Evolutionary conservation across 2,888 invertebrate species (phyloP).

Genomic region (Hyposoter didymator): DNA sequence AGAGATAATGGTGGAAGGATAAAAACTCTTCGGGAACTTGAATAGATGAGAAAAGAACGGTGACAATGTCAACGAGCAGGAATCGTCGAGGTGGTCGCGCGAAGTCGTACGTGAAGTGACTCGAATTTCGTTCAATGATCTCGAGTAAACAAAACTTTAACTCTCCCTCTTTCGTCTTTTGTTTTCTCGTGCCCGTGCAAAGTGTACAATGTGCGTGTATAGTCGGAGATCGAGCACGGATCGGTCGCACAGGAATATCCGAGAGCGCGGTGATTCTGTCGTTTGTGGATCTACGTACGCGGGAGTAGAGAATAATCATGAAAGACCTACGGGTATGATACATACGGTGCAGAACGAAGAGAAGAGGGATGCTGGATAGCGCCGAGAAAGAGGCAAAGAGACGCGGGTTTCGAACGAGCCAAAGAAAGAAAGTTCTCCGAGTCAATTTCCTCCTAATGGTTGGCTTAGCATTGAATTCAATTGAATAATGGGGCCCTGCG

Average conservation of each 20-base stretch:
- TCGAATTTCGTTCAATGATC: conserved; percentile 56
- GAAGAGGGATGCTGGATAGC: conserved; percentile 8
- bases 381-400: conserved; percentile 69
- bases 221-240: not conserved
- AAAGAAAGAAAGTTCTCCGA: conserved; percentile 83
- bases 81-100: conserved; percentile 52
- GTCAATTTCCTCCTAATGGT: conserved; percentile 84
- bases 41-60: not conserved
- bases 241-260: conserved; percentile 16
- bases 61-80: conserved; percentile 1
- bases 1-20: not conserved
- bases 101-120: conserved; percentile 59
- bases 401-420: conserved; percentile 74
- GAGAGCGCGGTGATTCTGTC: not conserved
- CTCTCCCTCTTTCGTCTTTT: conserved; percentile 14
- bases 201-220: not conserved
- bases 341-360: not conserved
- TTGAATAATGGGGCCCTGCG: conserved; percentile 81
- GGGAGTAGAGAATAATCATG: conserved; percentile 28
- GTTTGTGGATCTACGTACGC: not conserved
- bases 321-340: not conserved
- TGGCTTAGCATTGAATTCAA: conserved; percentile 84
- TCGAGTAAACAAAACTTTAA: conserved; percentile 54
- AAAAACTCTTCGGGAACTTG: not conserved
- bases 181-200: not conserved